Percentiles rank a stretch among this genome's conserved stretches.
Evolutionary conservation across 2,888 invertebrate species (phyloP).

Genomic region (Pheosia tremula): DNA sequence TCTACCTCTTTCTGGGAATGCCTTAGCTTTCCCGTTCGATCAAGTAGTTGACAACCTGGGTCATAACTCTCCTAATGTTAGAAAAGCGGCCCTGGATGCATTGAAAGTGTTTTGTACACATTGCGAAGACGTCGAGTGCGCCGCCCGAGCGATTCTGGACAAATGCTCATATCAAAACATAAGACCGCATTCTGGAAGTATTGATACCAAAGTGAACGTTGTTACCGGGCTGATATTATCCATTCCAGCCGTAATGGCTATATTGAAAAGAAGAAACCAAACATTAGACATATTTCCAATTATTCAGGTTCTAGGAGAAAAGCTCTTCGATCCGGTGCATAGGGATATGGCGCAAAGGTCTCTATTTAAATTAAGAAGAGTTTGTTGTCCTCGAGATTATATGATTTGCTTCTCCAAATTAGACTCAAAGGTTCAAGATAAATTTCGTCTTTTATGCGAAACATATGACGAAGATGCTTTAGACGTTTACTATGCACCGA

Average conservation of each 20-base stretch:
- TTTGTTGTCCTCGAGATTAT: slow-evolving; percentile 87
- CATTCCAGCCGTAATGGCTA: slow-evolving; percentile 85
- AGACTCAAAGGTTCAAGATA: slow-evolving; percentile 78
- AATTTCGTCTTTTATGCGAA: slow-evolving; percentile 74
- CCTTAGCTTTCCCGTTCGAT: slow-evolving; percentile 88
- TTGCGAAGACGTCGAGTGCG: slow-evolving; percentile 87
- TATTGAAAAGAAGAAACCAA: slow-evolving; percentile 78
- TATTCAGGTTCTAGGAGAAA: slow-evolving; percentile 82
- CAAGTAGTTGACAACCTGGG: slow-evolving; percentile 92
- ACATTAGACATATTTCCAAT: slow-evolving; percentile 78
- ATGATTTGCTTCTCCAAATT: slow-evolving; percentile 79
- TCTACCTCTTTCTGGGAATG: slow-evolving; percentile 88
- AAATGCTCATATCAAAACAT: slow-evolving; percentile 87
- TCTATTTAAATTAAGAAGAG: slow-evolving; percentile 87
- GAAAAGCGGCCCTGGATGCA: slow-evolving; percentile 91
- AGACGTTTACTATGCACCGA: slow-evolving; percentile 76
- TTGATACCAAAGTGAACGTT: slow-evolving; percentile 80
- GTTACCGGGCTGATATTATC: slow-evolving; percentile 88
- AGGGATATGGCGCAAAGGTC: slow-evolving; percentile 90
- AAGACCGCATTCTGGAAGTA: slow-evolving; percentile 77
- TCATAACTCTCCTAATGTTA: slow-evolving; percentile 91
- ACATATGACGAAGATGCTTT: slow-evolving; percentile 76
- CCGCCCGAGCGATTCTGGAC: slow-evolving; percentile 86
- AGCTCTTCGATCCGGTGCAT: slow-evolving; percentile 78
- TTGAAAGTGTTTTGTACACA: slow-evolving; percentile 89